A percentile compares a stretch with the other conserved stretches of the same genome.
Conservation (phyloP, 2,888 invertebrate genomes). For the Melolontha melolontha region DNA sequence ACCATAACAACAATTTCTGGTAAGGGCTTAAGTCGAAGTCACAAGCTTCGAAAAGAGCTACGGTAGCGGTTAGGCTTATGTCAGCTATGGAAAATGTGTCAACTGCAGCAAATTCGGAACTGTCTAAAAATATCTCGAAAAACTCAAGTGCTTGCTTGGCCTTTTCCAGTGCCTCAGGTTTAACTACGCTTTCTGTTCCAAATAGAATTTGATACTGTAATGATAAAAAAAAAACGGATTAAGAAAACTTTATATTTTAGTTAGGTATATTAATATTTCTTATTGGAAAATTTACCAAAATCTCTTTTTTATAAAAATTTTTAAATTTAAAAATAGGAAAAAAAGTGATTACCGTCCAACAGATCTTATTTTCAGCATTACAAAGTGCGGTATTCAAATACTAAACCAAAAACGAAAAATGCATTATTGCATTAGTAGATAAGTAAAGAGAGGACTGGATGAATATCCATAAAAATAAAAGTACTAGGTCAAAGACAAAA, state of each 20-base stretch:
- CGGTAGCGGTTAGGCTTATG: slow-evolving; percentile 74
- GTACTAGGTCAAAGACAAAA: too few relatives aligned
- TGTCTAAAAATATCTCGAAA: slow-evolving; percentile 78
- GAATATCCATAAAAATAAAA: too few relatives aligned
- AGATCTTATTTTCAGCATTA: too few relatives aligned
- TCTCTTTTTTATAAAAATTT: too few relatives aligned
- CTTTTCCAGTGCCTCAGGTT: slow-evolving; percentile 76
- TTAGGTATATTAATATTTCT: too few relatives aligned
- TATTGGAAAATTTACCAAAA: too few relatives aligned
- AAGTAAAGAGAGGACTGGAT: too few relatives aligned
- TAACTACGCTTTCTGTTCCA: slow-evolving; percentile 65
- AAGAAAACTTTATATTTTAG: not conserved
- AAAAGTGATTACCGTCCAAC: too few relatives aligned
- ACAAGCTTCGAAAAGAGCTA: slow-evolving; percentile 76
- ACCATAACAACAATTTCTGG: slow-evolving; percentile 76
- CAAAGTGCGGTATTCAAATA: too few relatives aligned
- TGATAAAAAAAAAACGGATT: slow-evolving; percentile 2
- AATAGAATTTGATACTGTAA: slow-evolving; percentile 60
- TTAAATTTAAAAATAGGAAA: too few relatives aligned
- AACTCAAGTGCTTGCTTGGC: slow-evolving; percentile 76
- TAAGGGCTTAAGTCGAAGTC: slow-evolving; percentile 75
- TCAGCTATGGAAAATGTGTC: slow-evolving; percentile 83
- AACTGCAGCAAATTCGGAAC: slow-evolving; percentile 80
- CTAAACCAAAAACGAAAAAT: too few relatives aligned
- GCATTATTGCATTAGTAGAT: too few relatives aligned